phyloP scores from a whole-genome alignment of 2,797 vertebrate species.

The Luscinia megarhynchos region DNA sequence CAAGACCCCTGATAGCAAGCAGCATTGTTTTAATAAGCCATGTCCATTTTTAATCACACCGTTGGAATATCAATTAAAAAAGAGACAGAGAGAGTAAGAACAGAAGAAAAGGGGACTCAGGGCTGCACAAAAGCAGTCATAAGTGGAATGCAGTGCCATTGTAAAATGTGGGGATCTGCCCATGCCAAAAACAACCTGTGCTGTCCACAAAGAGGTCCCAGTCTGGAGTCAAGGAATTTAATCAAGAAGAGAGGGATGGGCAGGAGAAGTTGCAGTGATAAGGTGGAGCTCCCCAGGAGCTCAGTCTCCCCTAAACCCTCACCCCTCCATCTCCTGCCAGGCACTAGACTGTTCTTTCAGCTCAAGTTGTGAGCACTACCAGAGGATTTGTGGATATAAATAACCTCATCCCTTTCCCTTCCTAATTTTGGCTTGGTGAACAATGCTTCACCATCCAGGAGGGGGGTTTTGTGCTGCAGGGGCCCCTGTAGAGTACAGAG shows the following conservation, averaged over 20 bases:
- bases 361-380: background rate
- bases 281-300: background rate
- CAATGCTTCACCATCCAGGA: background rate
- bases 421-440: background rate
- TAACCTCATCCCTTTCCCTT: background rate
- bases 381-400: background rate
- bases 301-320: background rate
- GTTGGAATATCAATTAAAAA: background rate
- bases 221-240: background rate
- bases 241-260: background rate
- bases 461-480: fast-evolving
- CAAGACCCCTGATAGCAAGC: background rate
- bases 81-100: background rate
- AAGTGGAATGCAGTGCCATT: background rate
- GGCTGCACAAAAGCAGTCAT: background rate
- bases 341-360: background rate
- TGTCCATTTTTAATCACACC: background rate
- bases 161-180: background rate
- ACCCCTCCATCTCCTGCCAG: background rate
- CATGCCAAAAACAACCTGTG: background rate
- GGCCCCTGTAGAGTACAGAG: background rate
- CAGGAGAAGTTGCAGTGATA: background rate
- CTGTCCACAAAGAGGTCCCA: background rate
- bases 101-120: background rate
- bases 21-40: slow-evolving; percentile 19